phyloP scores from a whole-genome alignment of 1,140 invertebrate genomes.

The Sycophila sp. region DNA sequence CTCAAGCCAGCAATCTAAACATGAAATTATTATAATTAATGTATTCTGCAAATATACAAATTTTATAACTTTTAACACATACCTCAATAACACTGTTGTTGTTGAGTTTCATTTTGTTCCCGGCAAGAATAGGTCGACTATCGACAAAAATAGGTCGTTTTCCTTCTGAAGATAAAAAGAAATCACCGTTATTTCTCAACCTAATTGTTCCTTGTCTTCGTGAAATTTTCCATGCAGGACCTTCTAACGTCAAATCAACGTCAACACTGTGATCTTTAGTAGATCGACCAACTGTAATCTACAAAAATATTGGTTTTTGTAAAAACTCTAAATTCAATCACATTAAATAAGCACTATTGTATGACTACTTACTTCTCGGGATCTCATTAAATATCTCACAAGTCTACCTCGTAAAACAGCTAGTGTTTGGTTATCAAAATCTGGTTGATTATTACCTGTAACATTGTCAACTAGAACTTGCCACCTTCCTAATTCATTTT shows the following conservation, averaged over 20 bases:
- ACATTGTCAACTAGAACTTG: conserved; percentile 94
- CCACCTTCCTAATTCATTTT: conserved; percentile 90
- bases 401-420: conserved; percentile 92
- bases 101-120: conserved; percentile 87
- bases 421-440: conserved; percentile 91
- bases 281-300: conserved; percentile 92
- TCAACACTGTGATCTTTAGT: conserved; percentile 92
- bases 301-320: conserved; percentile 32
- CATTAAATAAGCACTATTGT: not conserved
- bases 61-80: conserved; percentile 41
- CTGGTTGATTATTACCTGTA: conserved; percentile 79
- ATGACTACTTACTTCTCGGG: conserved; percentile 78
- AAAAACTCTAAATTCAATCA: conserved; percentile 16
- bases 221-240: conserved; percentile 86
- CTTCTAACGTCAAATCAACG: conserved; percentile 94
- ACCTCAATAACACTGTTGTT: conserved; percentile 97
- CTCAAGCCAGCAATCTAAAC: conserved; percentile 85
- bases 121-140: conserved; percentile 85
- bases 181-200: conserved; percentile 91
- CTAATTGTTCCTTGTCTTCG: conserved; percentile 89
- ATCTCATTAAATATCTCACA: conserved; percentile 94
- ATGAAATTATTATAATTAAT: conserved; percentile 29
- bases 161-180: conserved; percentile 94
- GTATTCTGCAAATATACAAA: not conserved
- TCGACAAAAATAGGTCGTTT: conserved; percentile 95